A percentile compares a stretch with the other conserved stretches of the same genome.
These are phyloP conservation scores for Aspidoscelis tigris DNA, from an alignment of 2,113 vertebrate genomes.

Conservation along the genomic window DNA sequence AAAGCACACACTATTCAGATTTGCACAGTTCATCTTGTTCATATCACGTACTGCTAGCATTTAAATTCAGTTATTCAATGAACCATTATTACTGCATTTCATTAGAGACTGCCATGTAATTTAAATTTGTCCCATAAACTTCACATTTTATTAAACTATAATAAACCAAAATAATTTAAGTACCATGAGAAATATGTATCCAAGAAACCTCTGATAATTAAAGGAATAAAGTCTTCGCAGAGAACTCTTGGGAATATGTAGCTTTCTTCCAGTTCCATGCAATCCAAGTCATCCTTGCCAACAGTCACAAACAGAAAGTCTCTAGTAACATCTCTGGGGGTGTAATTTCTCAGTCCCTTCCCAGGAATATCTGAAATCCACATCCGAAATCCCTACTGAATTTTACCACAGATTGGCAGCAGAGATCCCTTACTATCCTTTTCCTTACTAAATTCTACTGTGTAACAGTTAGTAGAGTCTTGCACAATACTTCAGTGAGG, in stretches of 20 bases:
- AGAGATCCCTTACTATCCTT: not conserved
- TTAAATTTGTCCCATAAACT: slow-evolving; percentile 5
- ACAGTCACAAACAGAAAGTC: not conserved
- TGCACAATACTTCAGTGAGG: too few relatives aligned
- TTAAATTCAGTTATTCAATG: slow-evolving; percentile 14
- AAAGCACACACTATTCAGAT: not conserved
- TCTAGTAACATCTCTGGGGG: not conserved
- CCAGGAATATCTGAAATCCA: not conserved
- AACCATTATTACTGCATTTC: not conserved
- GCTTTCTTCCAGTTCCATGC: not conserved
- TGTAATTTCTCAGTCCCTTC: not conserved
- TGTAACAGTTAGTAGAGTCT: too few relatives aligned
- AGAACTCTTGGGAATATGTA: not conserved
- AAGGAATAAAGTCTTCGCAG: not conserved
- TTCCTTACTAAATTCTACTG: too few relatives aligned
- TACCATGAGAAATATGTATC: not conserved
- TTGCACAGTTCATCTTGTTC: not conserved
- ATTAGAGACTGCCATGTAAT: not conserved
- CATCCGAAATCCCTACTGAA: too few relatives aligned
- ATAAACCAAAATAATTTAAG: not conserved
- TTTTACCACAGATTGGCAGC: not conserved
- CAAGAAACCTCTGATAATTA: not conserved
- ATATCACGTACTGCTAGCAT: slow-evolving; percentile 1
- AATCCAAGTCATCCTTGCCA: not conserved
- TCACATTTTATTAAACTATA: not conserved